Evolutionary conservation across 92 coral and sea anemone genomes (phyloP).

Genomic region (Meandrina meandrites): DNA sequence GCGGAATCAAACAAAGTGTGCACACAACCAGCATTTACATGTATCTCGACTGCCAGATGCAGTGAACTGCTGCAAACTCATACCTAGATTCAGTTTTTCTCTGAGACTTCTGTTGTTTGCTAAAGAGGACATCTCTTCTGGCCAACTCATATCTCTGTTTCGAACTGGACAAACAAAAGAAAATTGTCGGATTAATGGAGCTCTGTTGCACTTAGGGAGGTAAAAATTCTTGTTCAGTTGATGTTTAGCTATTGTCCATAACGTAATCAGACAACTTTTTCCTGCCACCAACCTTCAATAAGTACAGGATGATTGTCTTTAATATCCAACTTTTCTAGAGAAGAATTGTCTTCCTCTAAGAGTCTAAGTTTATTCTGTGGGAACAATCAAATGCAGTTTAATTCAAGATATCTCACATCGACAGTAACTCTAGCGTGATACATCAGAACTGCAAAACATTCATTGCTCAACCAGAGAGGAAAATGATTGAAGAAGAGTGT

Average conservation of each 20-base stretch:
- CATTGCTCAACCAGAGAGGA: too few species aligned
- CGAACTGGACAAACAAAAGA: constrained; percentile 66
- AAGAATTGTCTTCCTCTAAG: constrained; percentile 83
- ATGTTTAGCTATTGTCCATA: background rate
- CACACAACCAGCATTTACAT: too few species aligned
- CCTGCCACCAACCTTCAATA: constrained; percentile 77
- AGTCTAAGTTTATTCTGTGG: constrained; percentile 82
- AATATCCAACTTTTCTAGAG: constrained; percentile 78
- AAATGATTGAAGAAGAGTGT: too few species aligned
- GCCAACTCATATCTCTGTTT: constrained; percentile 99
- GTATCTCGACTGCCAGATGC: background rate
- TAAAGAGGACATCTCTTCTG: constrained; percentile 97
- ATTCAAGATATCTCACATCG: background rate
- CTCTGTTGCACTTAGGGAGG: too few species aligned
- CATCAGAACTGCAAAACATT: too few species aligned
- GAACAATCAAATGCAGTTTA: background rate
- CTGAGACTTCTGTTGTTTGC: constrained; percentile 90
- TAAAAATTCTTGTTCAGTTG: too few species aligned
- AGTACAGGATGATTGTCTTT: constrained; percentile 85
- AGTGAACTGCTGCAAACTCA: background rate
- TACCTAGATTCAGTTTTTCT: constrained; percentile 93
- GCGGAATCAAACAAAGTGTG: background rate
- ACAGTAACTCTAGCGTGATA: background rate
- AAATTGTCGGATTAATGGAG: background rate
- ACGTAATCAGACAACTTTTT: background rate